These are phyloP conservation scores for Apoda limacodes DNA, from an alignment of 2,888 invertebrate species.

Conservation along the genomic window DNA sequence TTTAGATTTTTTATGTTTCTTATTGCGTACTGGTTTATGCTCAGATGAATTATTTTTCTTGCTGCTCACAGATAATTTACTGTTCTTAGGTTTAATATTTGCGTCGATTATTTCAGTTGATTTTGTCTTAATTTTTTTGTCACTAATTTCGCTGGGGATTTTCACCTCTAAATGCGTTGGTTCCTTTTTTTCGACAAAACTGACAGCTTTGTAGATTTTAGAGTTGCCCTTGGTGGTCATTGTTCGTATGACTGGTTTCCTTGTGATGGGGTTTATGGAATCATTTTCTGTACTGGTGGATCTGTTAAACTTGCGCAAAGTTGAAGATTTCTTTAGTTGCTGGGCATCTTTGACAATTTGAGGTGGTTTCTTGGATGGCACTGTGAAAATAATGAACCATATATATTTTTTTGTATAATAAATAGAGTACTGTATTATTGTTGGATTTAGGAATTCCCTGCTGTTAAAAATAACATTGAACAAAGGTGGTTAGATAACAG, in stretches of 20 bases:
- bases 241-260: conserved; percentile 36
- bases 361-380: too few relatives aligned
- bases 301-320: too few relatives aligned
- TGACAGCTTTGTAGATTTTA: conserved; percentile 36
- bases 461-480: too few relatives aligned
- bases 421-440: too few relatives aligned
- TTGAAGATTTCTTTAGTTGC: too few relatives aligned
- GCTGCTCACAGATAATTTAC: neutral
- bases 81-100: conserved; percentile 3
- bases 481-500: too few relatives aligned
- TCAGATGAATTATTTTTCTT: conserved; percentile 12
- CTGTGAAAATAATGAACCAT: too few relatives aligned
- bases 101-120: conserved; percentile 1
- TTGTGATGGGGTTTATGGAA: too few relatives aligned
- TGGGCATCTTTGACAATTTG: too few relatives aligned
- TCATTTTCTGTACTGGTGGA: conserved; percentile 15
- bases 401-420: too few relatives aligned
- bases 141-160: conserved; percentile 24
- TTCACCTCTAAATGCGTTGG: conserved; percentile 28
- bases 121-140: conserved; percentile 15
- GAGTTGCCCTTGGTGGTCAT: conserved; percentile 26
- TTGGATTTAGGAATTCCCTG: too few relatives aligned
- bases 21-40: conserved; percentile 3
- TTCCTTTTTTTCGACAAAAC: conserved; percentile 31
- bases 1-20: conserved; percentile 8